Evolutionary conservation across 2,113 vertebrate genomes (phyloP), one percentile per base, ranked within the genome.

Genomic region (Strix uralensis): DNA sequence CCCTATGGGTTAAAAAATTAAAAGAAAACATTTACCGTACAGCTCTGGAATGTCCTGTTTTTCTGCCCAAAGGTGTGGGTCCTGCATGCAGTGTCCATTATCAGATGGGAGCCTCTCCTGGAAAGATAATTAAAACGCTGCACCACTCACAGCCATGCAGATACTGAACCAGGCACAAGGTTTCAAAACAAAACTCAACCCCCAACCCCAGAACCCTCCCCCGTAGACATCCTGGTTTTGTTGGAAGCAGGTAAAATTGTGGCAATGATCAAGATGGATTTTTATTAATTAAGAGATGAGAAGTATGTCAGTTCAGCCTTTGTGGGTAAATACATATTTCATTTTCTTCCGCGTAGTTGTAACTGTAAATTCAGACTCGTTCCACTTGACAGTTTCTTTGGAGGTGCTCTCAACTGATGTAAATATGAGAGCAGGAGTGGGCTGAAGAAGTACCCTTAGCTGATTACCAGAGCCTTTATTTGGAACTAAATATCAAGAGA

Each of bases 91-190:
- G 83, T 62, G 94, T 46, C 90, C 59, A 5, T 92, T 86, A 92
- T 96, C 96, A 90, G 88, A 96, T 93, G 90, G 93, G 92, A 97
- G 81, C 42, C 81, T 96, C 88, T 96, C 81, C 92, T 96, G 90
- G 81, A 90, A 92, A 81, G 82, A 90, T 26, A 58, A 94, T 93
- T 82, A 92, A 93, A 83, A n/a, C 13, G 3, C 46, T 55, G 32
- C 92, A 54, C 79, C 27, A 34, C 58, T 88, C 52, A 15, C 40
- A 67, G 61, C 65, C n/a, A 7, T 6, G n/a, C 71, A 77, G 70
- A 27, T n/a, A n/a, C 32, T 11, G 29, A 86, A 73, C 34, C 63
- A 83, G 59, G 15, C 63, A 29, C 16, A 3, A 47, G 44, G 38
- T 49, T 86, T 54, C 30, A 25, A 58, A 81, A 47, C 40, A 65